A percentile compares a stretch with the other conserved stretches of the same genome.
These are phyloP conservation scores for Peromyscus attwateri DNA, from an alignment of 2,797 vertebrate species.

Conservation along the genomic window DNA sequence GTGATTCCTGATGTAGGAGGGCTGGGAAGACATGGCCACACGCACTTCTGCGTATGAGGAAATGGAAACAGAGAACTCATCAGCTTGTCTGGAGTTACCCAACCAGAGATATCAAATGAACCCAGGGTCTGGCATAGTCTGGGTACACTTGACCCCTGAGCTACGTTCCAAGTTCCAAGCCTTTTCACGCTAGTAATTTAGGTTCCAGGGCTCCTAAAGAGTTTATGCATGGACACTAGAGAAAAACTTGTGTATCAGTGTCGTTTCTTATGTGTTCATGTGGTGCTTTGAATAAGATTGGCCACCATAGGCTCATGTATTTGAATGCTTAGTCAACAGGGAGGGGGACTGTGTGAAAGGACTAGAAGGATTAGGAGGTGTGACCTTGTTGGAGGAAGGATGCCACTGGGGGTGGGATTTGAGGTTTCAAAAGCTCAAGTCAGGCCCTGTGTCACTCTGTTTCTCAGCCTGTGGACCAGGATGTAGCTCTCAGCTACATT, in stretches of 20 bases:
- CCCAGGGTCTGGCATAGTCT: neutral
- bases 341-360: neutral
- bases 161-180: neutral
- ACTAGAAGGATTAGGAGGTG: neutral
- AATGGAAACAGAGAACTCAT: neutral
- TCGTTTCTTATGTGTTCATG: neutral
- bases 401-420: neutral
- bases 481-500: too few relatives aligned
- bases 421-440: neutral
- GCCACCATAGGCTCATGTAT: neutral
- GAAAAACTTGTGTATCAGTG: neutral
- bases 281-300: neutral
- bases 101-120: neutral
- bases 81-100: neutral
- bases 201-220: neutral
- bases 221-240: neutral
- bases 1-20: neutral
- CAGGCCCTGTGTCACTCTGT: neutral
- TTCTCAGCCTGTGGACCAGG: neutral
- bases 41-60: neutral
- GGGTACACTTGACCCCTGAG: neutral
- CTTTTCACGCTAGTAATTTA: constrained; percentile 22
- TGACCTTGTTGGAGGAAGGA: neutral
- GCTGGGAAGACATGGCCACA: neutral
- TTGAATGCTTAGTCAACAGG: neutral